Evolutionary conservation across 2,888 invertebrate genomes (phyloP), one percentile per base, ranked within the genome.

Genomic region (Cancer borealis): DNA sequence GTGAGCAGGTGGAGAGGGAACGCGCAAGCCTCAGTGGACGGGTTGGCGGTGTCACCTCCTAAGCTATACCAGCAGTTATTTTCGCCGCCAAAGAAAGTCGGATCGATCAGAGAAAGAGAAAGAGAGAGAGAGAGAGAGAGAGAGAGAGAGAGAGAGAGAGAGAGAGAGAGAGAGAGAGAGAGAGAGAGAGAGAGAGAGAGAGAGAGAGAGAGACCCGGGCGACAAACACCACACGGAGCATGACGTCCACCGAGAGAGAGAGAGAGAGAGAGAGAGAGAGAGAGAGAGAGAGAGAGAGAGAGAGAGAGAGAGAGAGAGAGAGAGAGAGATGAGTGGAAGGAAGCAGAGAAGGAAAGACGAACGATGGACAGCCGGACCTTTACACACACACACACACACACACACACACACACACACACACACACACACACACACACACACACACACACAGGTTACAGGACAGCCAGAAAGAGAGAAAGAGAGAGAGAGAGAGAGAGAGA

Each of bases 221-320:
- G 91, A 60, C 60, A 66, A 91, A 84, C 84, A 91, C 45, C 88
- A 89, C 54, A 60, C 60, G 91, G 66, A 66, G 60, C 45, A 91
- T 45, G 54, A 60, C 60, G 66, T 49, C 66, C 45, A 84, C 39
- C 14, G n/a, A 10, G 6, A 73, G 73, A 73, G 73, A 84, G 92
- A 92, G 92, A 47, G 84, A 84, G 92, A 21, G 84, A 84, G 92
- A 92, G 47, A 60, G 92, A 79, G 60, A 92, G 84, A 79, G 47
- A 92, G 47, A 45, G 46, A 66, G 60, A 66, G 60, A 66, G 14
- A 66, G 14, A 21, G 60, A 73, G 17, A 84, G 73, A 47, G 49
- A 92, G 49, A 46, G 49, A 87, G 79, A 79, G n/a, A 73, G 79
- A 73, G 92, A 92, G 46, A 46, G 79, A 45, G 92, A 79, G n/a